Evolutionary conservation across 2,888 invertebrate species (phyloP).

Genomic region (Aquatica leii): DNA sequence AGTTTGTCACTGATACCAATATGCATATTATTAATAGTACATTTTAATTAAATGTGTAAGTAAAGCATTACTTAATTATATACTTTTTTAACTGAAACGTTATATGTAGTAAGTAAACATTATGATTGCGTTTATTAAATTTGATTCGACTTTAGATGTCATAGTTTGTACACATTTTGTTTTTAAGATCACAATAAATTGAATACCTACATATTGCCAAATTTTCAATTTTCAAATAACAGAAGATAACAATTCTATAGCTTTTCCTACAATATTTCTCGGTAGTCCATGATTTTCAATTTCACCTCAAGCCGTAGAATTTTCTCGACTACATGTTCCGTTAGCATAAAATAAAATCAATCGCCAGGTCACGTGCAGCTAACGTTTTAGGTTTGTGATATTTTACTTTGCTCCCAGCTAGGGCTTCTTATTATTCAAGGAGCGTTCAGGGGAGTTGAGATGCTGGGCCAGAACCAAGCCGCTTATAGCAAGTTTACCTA

Average conservation of each 20-base stretch:
- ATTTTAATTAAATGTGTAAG: too few species aligned
- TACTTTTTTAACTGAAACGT: too few species aligned
- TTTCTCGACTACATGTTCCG: slow-evolving; percentile 52
- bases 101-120: too few species aligned
- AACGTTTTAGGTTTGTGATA: slow-evolving; percentile 63
- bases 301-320: slow-evolving; percentile 46
- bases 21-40: too few species aligned
- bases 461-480: slow-evolving; percentile 46
- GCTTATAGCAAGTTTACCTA: slow-evolving; percentile 50
- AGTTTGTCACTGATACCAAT: too few species aligned
- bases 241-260: slow-evolving; percentile 19
- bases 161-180: too few species aligned
- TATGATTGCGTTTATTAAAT: too few species aligned
- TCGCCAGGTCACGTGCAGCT: slow-evolving; percentile 61
- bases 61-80: too few species aligned
- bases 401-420: slow-evolving; percentile 57
- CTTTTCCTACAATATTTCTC: slow-evolving; percentile 19
- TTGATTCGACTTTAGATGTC: too few species aligned
- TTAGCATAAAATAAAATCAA: slow-evolving; percentile 61
- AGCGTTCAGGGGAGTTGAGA: slow-evolving; percentile 51
- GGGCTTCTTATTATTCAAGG: slow-evolving; percentile 59
- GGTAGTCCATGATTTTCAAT: slow-evolving; percentile 54
- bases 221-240: slow-evolving; percentile 20
- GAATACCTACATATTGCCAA: not conserved
- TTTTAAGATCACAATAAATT: not conserved